Percentiles rank a stretch among this genome's conserved stretches.
phyloP scores from a whole-genome alignment of 2,797 vertebrate genomes.

The Hydrocynus forskahlii region DNA sequence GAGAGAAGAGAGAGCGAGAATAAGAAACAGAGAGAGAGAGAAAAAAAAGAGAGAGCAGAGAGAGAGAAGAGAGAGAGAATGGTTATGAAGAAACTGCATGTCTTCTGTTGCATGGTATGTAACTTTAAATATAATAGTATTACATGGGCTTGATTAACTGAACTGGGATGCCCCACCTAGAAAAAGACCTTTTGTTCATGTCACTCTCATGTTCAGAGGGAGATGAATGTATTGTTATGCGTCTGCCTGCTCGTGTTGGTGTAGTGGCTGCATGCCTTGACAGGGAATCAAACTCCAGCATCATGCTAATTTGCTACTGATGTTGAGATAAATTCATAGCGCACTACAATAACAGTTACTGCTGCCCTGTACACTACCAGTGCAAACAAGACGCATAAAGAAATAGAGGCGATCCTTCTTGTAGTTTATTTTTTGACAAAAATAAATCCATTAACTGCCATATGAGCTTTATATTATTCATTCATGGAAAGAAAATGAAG shows the following conservation, averaged over 20 bases:
- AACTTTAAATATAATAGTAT: neutral
- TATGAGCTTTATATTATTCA: conserved; percentile 45
- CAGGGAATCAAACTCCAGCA: neutral
- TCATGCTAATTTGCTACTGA: conserved; percentile 18
- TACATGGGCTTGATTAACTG: neutral
- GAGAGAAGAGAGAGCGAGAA: too few relatives aligned
- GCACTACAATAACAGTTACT: conserved; percentile 10
- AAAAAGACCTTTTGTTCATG: neutral
- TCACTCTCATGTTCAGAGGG: conserved; percentile 3
- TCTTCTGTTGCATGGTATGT: neutral
- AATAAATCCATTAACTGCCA: conserved; percentile 46
- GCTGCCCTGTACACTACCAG: neutral
- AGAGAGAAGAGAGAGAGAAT: too few relatives aligned
- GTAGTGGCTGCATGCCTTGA: neutral
- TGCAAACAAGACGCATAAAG: neutral
- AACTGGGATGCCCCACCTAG: neutral
- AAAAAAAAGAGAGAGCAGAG: too few relatives aligned
- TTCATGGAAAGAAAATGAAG: conserved; percentile 48
- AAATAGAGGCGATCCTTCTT: conserved; percentile 50
- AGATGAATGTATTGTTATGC: neutral
- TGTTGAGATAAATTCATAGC: neutral
- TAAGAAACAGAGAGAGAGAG: too few relatives aligned
- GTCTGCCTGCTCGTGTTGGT: neutral
- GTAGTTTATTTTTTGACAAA: conserved; percentile 8
- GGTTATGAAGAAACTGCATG: neutral